Conservation (phyloP, 2,113 vertebrate species). For the Fregetta grallaria region DNA sequence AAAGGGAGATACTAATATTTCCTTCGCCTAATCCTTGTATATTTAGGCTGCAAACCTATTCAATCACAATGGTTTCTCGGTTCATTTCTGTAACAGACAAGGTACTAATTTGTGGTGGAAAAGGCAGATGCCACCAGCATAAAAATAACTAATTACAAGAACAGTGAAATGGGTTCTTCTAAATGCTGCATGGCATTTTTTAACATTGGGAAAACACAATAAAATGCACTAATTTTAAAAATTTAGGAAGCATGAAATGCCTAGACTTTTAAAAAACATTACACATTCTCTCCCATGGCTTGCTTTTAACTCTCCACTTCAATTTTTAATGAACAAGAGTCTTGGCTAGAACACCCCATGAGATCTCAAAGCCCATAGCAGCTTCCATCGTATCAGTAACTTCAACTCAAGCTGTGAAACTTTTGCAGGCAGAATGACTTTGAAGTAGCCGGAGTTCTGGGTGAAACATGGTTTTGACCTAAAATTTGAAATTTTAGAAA, state of each 20-base stretch:
- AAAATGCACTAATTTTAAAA: not conserved
- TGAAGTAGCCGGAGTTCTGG: constrained; percentile 14
- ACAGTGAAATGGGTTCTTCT: not conserved
- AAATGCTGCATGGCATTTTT: not conserved
- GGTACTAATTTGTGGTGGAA: not conserved
- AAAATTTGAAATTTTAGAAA: constrained; percentile 1
- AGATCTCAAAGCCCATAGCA: constrained; percentile 7
- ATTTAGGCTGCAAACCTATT: not conserved
- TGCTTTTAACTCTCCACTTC: constrained; percentile 11
- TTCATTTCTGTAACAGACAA: not conserved
- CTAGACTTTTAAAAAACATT: not conserved
- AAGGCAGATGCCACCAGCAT: not conserved
- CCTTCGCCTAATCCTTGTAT: not conserved
- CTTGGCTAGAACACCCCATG: not conserved
- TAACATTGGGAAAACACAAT: not conserved
- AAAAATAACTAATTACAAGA: not conserved
- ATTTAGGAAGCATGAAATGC: not conserved
- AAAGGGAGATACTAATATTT: not conserved
- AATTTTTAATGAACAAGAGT: not conserved
- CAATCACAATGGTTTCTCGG: not conserved
- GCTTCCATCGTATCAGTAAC: not conserved
- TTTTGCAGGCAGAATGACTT: not conserved
- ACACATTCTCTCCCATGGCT: not conserved
- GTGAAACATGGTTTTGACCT: not conserved
- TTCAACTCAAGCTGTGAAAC: constrained; percentile 11